Evolutionary conservation across 2,888 invertebrate species (phyloP), one percentile per base, ranked within the genome.

Genomic region (Ormyrus labotus): DNA sequence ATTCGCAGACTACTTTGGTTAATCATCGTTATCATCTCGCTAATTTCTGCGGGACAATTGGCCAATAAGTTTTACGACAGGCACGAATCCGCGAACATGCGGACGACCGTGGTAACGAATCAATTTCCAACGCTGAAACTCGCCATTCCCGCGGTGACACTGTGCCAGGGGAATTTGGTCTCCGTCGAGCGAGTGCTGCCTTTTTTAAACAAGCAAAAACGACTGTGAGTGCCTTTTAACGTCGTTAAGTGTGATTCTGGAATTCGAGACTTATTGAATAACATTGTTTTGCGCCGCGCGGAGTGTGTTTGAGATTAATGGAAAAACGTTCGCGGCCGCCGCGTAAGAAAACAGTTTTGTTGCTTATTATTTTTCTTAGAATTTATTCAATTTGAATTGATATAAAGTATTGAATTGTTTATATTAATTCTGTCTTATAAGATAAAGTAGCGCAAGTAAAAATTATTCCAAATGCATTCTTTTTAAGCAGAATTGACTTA

Each of bases 1-100:
- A 34, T 63, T 78, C 70, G 9, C 81, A 87, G 87, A 83, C 74
- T 83, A 9, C 47, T 87, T n/a, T 87, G 87, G 87, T 61, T 84
- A 48, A 65, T 84, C 34, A 73, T 87, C 48, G 80, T 87, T 60
- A 77, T 83, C 11, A 65, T 84, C n/a, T 86, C 86, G 6, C 68
- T 87, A 6, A 47, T 84, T 55, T 81, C 81, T 7, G 85, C 87
- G 13, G 83, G 78, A 11, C 68, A 75, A 61, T 81, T 87, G 77
- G 85, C 87, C 9, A 78, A 80, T 64, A 76, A 84, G 70, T 87
- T 87, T 81, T 86, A 87, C 82, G 83, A 82, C 48, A 85, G 83
- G 65, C 87, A 87, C 81, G 82, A 86, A 80, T 83, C 83, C 13
- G 86, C 84, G 0, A 87, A 84, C 75, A 86, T 85, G 87, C 84